These are phyloP conservation scores for Chrosomus eos DNA, from an alignment of 2,797 vertebrate genomes.

Conservation along the genomic window DNA sequence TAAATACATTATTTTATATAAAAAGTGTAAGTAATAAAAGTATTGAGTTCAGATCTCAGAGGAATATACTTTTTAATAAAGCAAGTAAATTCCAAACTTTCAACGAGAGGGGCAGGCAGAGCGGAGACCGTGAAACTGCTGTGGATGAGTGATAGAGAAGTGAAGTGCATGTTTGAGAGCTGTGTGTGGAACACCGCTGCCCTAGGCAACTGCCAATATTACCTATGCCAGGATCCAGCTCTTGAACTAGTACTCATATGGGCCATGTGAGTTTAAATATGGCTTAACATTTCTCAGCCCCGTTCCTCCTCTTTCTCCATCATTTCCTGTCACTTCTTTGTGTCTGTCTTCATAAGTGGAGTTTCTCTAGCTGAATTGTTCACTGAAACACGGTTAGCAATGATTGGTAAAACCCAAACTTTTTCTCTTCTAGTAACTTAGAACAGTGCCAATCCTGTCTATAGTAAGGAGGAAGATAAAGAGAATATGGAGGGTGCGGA, in stretches of 20 bases:
- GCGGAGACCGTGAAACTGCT: neutral
- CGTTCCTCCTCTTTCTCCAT: neutral
- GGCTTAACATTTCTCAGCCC: slow-evolving; percentile 4
- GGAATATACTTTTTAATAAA: neutral
- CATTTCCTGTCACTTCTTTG: neutral
- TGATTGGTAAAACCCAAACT: neutral
- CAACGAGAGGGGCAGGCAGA: neutral
- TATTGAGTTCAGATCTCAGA: neutral
- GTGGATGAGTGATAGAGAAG: neutral
- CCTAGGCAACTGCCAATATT: slow-evolving; percentile 20
- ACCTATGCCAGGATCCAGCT: neutral
- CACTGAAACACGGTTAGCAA: slow-evolving; percentile 15
- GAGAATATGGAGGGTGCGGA: slow-evolving; percentile 1
- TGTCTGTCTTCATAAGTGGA: neutral
- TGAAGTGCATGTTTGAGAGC: neutral
- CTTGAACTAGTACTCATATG: slow-evolving; percentile 10
- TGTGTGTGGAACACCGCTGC: neutral
- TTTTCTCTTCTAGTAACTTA: slow-evolving; percentile 9
- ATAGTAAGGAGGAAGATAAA: slow-evolving; percentile 15
- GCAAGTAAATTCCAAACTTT: neutral
- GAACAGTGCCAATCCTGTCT: neutral
- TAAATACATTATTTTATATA: neutral
- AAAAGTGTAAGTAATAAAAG: neutral
- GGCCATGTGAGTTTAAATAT: slow-evolving; percentile 2
- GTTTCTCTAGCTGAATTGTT: neutral